phyloP scores from a whole-genome alignment of 2,888 invertebrate species.

The Lydus trimaculatus region DNA sequence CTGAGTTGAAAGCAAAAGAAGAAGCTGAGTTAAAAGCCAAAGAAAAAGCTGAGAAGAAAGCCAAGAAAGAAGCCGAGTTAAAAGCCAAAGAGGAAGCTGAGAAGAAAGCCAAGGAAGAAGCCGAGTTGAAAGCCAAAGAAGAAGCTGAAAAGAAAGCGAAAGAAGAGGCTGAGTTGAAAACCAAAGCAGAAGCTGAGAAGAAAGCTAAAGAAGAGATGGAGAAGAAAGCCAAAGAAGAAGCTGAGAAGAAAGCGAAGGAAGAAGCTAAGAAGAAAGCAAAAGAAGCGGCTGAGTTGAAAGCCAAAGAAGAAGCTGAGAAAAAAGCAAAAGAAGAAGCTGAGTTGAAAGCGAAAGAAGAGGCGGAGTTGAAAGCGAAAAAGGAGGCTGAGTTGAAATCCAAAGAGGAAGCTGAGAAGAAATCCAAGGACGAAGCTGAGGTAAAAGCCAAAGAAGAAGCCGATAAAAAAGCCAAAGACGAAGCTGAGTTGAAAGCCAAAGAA shows the following conservation, averaged over 20 bases:
- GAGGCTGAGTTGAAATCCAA: too few species aligned
- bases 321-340: constrained; percentile 22
- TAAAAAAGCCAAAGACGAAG: constrained; percentile 30
- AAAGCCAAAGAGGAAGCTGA: too few species aligned
- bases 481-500: constrained; percentile 27
- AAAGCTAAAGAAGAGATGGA: constrained; percentile 20
- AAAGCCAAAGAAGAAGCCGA: constrained; percentile 33
- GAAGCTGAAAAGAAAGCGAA: constrained; percentile 29
- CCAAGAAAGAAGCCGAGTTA: too few species aligned
- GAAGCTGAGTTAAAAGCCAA: too few species aligned
- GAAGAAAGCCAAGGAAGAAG: constrained; percentile 35
- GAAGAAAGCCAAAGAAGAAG: constrained; percentile 13
- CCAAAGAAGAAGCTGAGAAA: constrained; percentile 24
- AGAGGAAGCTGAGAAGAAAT: constrained; percentile 35
- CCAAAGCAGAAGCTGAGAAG: constrained; percentile 19
- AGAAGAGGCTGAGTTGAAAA: constrained; percentile 30
- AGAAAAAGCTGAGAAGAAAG: too few species aligned
- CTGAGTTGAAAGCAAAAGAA: constrained; percentile 20
- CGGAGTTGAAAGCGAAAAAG: constrained; percentile 53
- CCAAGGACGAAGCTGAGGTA: constrained; percentile 36
- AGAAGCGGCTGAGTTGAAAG: constrained; percentile 31
- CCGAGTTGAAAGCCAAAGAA: constrained; percentile 34
- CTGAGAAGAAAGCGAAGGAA: constrained; percentile 36
- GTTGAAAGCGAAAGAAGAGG: constrained; percentile 18
- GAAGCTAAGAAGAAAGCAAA: constrained; percentile 30